A percentile compares a stretch with the other conserved stretches of the same genome.
Conservation (phyloP, 2,797 vertebrate species). For the Rallus crepitans region DNA sequence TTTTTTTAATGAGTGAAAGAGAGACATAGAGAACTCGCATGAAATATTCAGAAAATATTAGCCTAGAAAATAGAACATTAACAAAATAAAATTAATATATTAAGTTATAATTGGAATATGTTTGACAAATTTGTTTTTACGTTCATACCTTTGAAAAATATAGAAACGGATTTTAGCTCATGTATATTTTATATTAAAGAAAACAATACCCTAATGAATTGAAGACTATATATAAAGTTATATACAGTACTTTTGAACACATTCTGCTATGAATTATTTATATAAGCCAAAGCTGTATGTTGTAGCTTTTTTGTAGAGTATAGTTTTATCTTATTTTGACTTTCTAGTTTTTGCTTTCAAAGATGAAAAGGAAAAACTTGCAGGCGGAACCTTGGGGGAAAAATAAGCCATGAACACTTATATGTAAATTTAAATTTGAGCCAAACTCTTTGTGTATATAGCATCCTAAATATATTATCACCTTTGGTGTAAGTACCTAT, state of each 20-base stretch:
- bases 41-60: slow-evolving; percentile 83
- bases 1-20: slow-evolving; percentile 76
- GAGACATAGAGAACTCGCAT: slow-evolving; percentile 79
- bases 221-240: slow-evolving; percentile 91
- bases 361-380: slow-evolving; percentile 86
- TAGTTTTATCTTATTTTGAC: slow-evolving; percentile 89
- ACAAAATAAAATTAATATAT: slow-evolving; percentile 87
- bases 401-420: slow-evolving; percentile 99
- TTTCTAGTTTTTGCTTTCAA: slow-evolving; percentile 90
- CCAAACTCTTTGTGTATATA: slow-evolving; percentile 96
- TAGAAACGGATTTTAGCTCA: slow-evolving; percentile 86
- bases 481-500: slow-evolving; percentile 92
- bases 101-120: slow-evolving; percentile 87
- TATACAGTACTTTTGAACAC: slow-evolving; percentile 91
- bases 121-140: slow-evolving; percentile 84
- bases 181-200: slow-evolving; percentile 90
- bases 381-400: slow-evolving; percentile 93
- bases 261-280: slow-evolving; percentile 97
- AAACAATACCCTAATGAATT: slow-evolving; percentile 88
- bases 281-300: slow-evolving; percentile 98
- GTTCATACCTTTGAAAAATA: slow-evolving; percentile 82
- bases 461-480: slow-evolving; percentile 95
- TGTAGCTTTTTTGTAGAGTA: slow-evolving; percentile 90
- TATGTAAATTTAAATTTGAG: slow-evolving; percentile 98
- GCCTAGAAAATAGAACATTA: slow-evolving; percentile 83